Conservation (phyloP, 2,888 invertebrate species). For the Mythimna albipuncta region DNA sequence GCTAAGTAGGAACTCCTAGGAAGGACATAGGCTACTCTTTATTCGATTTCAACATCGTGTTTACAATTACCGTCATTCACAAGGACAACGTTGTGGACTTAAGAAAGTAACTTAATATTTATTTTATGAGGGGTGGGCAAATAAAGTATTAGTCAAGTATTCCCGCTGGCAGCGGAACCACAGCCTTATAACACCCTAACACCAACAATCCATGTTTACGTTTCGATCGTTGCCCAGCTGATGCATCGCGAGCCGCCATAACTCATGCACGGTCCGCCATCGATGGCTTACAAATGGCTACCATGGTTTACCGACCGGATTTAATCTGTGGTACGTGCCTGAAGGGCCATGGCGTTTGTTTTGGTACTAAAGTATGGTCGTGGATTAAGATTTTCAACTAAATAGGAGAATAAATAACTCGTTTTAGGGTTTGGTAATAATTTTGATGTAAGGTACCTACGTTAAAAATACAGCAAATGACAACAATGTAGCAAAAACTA, state of each 20-base stretch:
- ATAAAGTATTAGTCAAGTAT: neutral
- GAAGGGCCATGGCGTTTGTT: constrained; percentile 25
- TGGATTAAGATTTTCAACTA: constrained; percentile 6
- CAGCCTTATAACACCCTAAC: constrained; percentile 11
- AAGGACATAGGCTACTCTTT: no score
- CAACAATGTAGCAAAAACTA: no score
- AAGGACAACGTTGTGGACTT: no score
- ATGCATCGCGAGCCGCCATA: constrained; percentile 51
- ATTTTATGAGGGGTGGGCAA: no score
- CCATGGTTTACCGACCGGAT: constrained; percentile 53
- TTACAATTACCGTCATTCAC: no score
- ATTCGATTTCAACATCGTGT: no score
- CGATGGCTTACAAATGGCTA: constrained; percentile 55
- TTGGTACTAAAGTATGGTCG: constrained; percentile 19
- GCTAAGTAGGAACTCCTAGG: no score
- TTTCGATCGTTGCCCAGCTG: constrained; percentile 59
- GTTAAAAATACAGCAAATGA: neutral
- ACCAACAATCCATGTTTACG: constrained; percentile 55
- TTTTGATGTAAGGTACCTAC: no score
- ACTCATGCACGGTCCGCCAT: constrained; percentile 43
- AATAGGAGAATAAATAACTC: constrained; percentile 7
- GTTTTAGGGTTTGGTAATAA: neutral
- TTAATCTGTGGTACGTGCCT: constrained; percentile 57
- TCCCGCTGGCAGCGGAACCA: constrained; percentile 34
- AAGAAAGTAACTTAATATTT: no score